Percentiles rank a stretch among this genome's conserved stretches.
Evolutionary conservation across 2,113 vertebrate species (phyloP).

Genomic region (Ceyx margarethae): DNA sequence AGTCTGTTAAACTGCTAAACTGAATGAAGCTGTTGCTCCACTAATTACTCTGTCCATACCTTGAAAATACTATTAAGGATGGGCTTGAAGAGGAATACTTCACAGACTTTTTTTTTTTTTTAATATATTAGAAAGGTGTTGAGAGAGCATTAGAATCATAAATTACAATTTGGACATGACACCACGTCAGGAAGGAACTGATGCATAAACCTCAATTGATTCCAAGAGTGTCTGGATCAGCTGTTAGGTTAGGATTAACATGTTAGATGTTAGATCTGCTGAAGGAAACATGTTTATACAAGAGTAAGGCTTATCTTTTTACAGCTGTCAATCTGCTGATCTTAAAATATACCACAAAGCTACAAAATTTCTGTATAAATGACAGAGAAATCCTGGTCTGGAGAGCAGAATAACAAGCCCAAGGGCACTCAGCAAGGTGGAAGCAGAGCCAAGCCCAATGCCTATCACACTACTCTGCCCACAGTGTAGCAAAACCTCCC

Average conservation of each 20-base stretch:
- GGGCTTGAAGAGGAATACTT: not conserved
- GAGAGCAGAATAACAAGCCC: not conserved
- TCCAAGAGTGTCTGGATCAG: not conserved
- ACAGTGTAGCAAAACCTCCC: not conserved
- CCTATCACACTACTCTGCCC: not conserved
- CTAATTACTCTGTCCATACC: not conserved
- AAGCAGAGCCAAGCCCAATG: not conserved
- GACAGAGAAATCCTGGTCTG: not conserved
- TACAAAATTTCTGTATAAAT: not conserved
- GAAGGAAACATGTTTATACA: not conserved
- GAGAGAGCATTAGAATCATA: not conserved
- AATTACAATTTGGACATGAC: not conserved
- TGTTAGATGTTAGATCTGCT: no score
- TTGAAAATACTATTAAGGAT: not conserved
- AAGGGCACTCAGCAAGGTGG: not conserved
- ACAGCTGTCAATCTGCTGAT: not conserved
- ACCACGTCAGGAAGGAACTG: not conserved
- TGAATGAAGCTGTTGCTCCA: not conserved
- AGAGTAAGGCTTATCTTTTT: not conserved
- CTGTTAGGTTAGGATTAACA: not conserved
- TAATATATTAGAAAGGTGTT: not conserved
- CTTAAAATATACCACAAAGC: not conserved
- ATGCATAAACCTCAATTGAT: not conserved
- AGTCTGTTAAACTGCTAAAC: not conserved
- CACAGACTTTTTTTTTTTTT: not conserved